Evolutionary conservation across 2,888 invertebrate species (phyloP), one percentile per base, ranked within the genome.

Genomic region (Camponotus fellah): DNA sequence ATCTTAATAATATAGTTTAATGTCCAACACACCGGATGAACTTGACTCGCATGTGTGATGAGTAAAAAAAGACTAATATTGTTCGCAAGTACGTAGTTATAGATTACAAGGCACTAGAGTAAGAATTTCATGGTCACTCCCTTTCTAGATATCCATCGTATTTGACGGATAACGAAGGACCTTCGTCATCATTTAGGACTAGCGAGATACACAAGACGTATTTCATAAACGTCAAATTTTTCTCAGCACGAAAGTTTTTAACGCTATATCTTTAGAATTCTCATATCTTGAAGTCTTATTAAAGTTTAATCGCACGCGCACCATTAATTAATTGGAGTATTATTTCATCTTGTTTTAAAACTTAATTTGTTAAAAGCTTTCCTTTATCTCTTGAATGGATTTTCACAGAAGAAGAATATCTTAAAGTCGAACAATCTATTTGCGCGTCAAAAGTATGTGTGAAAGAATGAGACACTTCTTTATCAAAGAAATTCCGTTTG

Each of bases 21-120:
- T 46, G 43, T 32, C 40, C 21, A 14, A 34, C 32, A 58, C 40
- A 43, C 9, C 43, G 26, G 14, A 72, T 40, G 46, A 53, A 46
- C 43, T 12, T 56, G 37, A 40, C 17, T 62, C 26, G 2, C 49
- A n/a, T n/a, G 10, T 40, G 14, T 10, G 43, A 56, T 9, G n/a
- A 37, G 5, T 32, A 32, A 68, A 40, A 40, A n/a, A 21, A 49
- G 12, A 26, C 40, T 60, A 74, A 85, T 26, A 26, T 26, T 80
- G 74, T 34, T 43, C 37, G 26, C 62, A 37, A 82, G 79, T 69
- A 68, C 32, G 3, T 46, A 60, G 72, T 79, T 87, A 74, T 80
- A 83, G 77, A 89, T 86, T 83, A 88, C 89, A 89, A 89, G 89
- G 89, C 89, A 89, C 89, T 89, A 89, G 49, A 53, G 87, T 90